Evolutionary conservation across 1,140 invertebrate species (phyloP), one percentile per base, ranked within the genome.

Genomic region (Leptopilina clavipes): DNA sequence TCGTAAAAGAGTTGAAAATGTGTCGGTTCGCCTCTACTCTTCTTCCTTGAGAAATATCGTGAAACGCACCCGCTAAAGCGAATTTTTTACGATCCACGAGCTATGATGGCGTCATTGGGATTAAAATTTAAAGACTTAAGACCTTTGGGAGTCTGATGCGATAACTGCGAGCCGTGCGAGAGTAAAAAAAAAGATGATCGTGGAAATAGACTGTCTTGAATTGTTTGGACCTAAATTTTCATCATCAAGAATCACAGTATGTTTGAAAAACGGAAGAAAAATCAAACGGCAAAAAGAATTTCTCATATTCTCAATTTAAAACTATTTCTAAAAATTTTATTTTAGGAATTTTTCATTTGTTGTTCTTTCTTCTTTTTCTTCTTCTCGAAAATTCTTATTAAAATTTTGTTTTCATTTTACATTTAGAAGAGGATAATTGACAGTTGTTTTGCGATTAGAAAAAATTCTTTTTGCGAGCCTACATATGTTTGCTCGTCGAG

Each of bases 81-180:
- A 31, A 65, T 8, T 25, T 65, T 31, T 22, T 65, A 31, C 56
- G 56, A 65, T 65, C 22, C n/a, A 52, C 17, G 6, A 8, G 9
- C 37, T 40, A 40, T 40, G 5, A 65, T 31, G 22, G 56, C 56
- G 56, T 65, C 22, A 10, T 65, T 65, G 56, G 56, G 19, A 65
- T 65, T 65, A 31, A 65, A 31, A 65, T 65, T 65, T 65, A 65
- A 52, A 25, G 19, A 59, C 54, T 59, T 6, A 19, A 22, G 54
- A 11, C 19, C 18, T 59, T 25, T 65, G 22, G 22, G 56, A 18
- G 18, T 18, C 48, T 54, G 11, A 48, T 31, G 37, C 37, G 5
- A 40, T 40, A 40, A 3, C 37, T 40, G 37, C n/a, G 14, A 17
- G 0, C 48, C 1, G n/a, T 17, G n/a, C 17, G 48, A n/a, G n/a